Evolutionary conservation across 2,888 invertebrate species (phyloP).

Genomic region (Athrips mouffetella): DNA sequence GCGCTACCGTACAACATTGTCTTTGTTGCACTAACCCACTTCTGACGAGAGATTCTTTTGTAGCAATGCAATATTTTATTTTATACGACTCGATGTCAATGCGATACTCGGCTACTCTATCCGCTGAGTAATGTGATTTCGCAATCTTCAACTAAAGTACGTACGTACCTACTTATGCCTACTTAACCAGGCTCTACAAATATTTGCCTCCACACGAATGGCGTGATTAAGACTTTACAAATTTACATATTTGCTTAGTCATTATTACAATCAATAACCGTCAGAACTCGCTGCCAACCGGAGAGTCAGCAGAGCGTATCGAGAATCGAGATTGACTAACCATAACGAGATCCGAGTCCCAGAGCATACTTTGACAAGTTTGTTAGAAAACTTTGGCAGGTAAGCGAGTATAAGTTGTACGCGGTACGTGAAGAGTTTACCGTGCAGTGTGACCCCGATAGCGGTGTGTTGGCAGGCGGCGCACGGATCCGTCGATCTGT

Average conservation of each 20-base stretch:
- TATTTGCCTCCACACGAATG: neutral
- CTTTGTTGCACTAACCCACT: slow-evolving; percentile 73
- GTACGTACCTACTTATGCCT: too few species aligned
- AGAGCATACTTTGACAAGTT: slow-evolving; percentile 23
- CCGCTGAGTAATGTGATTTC: neutral
- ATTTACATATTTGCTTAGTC: slow-evolving; percentile 1
- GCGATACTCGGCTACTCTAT: neutral
- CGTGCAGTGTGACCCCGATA: slow-evolving; percentile 63
- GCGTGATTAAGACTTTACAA: neutral
- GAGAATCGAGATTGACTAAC: slow-evolving; percentile 13
- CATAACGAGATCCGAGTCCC: slow-evolving; percentile 18
- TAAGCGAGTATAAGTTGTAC: slow-evolving; percentile 51
- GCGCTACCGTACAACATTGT: slow-evolving; percentile 60
- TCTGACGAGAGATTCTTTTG: slow-evolving; percentile 32
- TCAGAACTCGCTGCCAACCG: neutral
- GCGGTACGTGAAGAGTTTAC: slow-evolving; percentile 55
- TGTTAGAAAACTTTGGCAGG: slow-evolving; percentile 44
- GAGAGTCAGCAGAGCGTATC: slow-evolving; percentile 4
- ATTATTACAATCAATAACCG: slow-evolving; percentile 4
- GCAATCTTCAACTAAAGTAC: neutral
- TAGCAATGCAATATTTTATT: slow-evolving; percentile 25
- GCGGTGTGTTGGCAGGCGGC: slow-evolving; percentile 52
- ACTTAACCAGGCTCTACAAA: neutral
- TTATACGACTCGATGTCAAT: neutral
- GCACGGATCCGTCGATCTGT: slow-evolving; percentile 66